Evolutionary conservation across 2,113 vertebrate genomes (phyloP).

Genomic region (Microcebus griseorufus): DNA sequence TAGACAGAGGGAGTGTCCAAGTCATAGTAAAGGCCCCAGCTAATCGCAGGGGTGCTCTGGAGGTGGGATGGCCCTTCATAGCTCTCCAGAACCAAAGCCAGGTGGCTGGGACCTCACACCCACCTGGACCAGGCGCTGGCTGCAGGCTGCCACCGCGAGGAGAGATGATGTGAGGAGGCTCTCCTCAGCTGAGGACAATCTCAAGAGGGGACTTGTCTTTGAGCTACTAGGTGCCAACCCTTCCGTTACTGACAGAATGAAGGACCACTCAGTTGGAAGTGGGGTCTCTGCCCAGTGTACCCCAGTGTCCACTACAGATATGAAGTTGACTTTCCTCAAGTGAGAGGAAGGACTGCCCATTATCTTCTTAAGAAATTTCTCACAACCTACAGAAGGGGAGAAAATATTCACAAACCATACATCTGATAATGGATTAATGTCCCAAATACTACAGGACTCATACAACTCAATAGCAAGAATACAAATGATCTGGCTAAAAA

Average conservation of each 20-base stretch:
- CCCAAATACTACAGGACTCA: too few species aligned
- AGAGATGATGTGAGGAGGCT: background rate
- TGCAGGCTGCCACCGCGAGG: background rate
- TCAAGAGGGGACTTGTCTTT: background rate
- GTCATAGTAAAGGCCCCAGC: background rate
- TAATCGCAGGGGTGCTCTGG: rapidly evolving
- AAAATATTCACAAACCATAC: background rate
- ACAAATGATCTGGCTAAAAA: background rate
- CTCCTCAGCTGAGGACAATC: background rate
- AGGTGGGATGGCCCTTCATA: background rate
- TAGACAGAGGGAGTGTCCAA: background rate
- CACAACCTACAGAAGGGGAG: background rate
- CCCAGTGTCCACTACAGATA: too few species aligned
- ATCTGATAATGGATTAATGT: background rate
- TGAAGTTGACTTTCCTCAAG: background rate
- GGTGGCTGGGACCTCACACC: rapidly evolving
- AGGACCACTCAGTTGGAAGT: background rate
- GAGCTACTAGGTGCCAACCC: background rate
- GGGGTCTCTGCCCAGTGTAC: background rate
- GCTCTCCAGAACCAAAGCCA: background rate
- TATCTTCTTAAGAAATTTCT: background rate
- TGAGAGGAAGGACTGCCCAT: background rate
- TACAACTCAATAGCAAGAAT: background rate
- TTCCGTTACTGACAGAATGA: background rate
- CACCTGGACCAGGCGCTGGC: background rate